These are phyloP conservation scores for Peucedramus taeniatus DNA, from an alignment of 2,113 vertebrate species.

Conservation along the genomic window DNA sequence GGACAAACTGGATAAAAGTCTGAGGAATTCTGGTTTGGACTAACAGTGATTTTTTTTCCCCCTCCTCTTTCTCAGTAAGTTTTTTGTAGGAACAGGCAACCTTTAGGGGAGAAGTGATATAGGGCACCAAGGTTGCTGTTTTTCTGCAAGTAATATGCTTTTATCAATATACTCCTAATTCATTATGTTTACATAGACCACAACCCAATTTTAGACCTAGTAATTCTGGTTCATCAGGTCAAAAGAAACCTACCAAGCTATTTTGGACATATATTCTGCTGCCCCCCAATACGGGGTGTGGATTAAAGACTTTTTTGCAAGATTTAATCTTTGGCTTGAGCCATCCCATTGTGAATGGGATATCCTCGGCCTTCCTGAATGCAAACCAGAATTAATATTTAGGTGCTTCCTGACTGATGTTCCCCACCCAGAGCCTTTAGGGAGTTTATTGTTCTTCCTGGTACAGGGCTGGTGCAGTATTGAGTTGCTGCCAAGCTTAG, in stretches of 20 bases:
- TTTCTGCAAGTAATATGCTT: not conserved
- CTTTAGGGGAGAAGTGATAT: not conserved
- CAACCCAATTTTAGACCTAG: not conserved
- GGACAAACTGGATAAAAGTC: not conserved
- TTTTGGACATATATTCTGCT: not conserved
- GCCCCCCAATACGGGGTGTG: rapidly evolving
- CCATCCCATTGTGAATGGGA: not conserved
- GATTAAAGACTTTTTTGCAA: not conserved
- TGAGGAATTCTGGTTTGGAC: not conserved
- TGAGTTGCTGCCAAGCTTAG: not conserved
- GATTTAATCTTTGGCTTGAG: not conserved
- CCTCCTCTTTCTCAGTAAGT: not conserved
- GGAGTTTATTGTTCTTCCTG: not conserved
- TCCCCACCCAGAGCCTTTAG: not conserved
- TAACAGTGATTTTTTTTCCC: not conserved
- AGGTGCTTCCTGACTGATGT: not conserved
- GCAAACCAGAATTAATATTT: not conserved
- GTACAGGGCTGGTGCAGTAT: not conserved
- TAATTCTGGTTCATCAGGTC: not conserved
- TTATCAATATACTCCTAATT: not conserved
- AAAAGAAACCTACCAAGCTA: not conserved
- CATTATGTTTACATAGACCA: not conserved
- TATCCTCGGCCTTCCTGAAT: not conserved
- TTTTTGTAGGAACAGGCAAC: not conserved
- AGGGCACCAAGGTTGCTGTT: not conserved